phyloP scores from a whole-genome alignment of 2,888 invertebrate species.

The Megalurothrips usitatus region DNA sequence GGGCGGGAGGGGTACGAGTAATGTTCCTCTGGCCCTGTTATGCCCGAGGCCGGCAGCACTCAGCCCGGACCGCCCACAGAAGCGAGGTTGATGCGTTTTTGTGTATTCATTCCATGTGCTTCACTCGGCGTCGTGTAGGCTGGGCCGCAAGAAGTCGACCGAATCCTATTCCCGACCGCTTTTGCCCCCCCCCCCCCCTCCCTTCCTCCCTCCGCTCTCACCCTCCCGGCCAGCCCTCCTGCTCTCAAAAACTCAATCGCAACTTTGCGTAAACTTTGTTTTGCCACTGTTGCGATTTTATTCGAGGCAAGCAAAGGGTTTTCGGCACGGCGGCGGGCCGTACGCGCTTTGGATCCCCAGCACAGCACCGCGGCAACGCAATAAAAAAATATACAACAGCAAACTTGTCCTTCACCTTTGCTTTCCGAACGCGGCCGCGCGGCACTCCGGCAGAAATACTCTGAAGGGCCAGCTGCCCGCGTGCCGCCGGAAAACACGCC shows the following conservation, averaged over 20 bases:
- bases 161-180: neutral
- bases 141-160: neutral
- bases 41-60: neutral
- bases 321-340: neutral
- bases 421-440: too few relatives aligned
- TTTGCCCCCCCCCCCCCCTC: neutral
- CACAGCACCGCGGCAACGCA: too few relatives aligned
- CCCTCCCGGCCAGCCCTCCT: neutral
- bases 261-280: conserved; percentile 20
- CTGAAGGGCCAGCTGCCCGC: too few relatives aligned
- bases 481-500: too few relatives aligned
- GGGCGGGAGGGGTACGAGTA: too few relatives aligned
- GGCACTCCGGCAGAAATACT: too few relatives aligned
- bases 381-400: neutral
- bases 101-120: conserved; percentile 6
- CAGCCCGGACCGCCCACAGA: neutral
- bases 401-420: neutral
- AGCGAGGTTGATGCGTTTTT: neutral
- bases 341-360: neutral
- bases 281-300: conserved; percentile 18
- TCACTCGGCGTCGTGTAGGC: neutral
- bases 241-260: conserved; percentile 22
- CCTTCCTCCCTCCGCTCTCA: too few relatives aligned
- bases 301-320: neutral
- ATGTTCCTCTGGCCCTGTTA: too few relatives aligned